Conservation (phyloP, 2,113 vertebrate species). For the Silurus asotus region DNA sequence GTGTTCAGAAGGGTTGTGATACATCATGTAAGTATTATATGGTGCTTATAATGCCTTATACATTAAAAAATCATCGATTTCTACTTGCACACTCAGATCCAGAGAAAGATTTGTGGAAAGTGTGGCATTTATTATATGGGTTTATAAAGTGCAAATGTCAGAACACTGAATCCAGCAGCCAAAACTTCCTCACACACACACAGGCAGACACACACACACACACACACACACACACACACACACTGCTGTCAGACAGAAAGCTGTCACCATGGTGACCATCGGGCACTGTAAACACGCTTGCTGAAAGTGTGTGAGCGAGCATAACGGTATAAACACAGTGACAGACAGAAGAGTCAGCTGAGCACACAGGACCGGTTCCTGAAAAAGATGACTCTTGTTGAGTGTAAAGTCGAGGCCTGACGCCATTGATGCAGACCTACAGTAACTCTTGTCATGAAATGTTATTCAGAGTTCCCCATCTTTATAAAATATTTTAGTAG, state of each 20-base stretch:
- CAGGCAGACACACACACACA: not conserved
- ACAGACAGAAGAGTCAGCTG: conserved; percentile 17
- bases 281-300: conserved; percentile 29
- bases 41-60: not conserved
- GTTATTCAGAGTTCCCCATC: not conserved
- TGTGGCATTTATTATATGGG: not conserved
- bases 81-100: not conserved
- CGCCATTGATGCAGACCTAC: not conserved
- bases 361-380: not conserved
- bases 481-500: not conserved
- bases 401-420: not conserved
- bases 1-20: not conserved
- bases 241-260: conserved; percentile 1
- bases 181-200: not conserved
- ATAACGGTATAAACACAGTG: conserved; percentile 31
- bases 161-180: conserved; percentile 11
- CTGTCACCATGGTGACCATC: conserved; percentile 11
- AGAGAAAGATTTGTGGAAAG: not conserved
- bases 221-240: not conserved
- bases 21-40: not conserved
- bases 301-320: conserved; percentile 27
- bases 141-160: conserved; percentile 33
- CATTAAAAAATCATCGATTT: not conserved
- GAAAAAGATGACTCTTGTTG: not conserved
- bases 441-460: not conserved